Percentiles rank a stretch among this genome's conserved stretches.
Evolutionary conservation across 1,140 invertebrate species (phyloP).

Genomic region (Asobara japonica): DNA sequence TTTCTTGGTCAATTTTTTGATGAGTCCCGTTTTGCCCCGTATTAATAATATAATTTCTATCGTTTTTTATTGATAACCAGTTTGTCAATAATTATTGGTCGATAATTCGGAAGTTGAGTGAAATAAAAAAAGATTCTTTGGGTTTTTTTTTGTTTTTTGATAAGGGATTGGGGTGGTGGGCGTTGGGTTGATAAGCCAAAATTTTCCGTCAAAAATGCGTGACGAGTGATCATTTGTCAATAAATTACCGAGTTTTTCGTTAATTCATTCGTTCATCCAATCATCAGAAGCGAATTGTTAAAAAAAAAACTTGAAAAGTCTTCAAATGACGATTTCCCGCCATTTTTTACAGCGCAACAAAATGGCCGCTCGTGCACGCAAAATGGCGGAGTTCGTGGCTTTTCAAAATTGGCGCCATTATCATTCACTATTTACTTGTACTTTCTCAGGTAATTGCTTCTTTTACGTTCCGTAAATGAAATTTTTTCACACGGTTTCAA

Average conservation of each 20-base stretch:
- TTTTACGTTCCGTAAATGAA: not conserved
- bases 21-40: too few relatives aligned
- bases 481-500: not conserved
- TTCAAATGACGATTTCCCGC: too few relatives aligned
- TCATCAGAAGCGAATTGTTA: too few relatives aligned
- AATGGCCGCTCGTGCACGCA: not conserved
- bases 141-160: not conserved
- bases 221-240: not conserved
- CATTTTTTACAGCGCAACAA: too few relatives aligned
- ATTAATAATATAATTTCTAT: too few relatives aligned
- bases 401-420: not conserved
- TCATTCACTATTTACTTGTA: conserved; percentile 6
- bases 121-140: conserved; percentile 1
- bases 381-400: too few relatives aligned
- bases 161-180: not conserved
- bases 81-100: not conserved
- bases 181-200: not conserved
- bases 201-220: not conserved
- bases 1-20: too few relatives aligned
- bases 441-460: conserved; percentile 10
- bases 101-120: not conserved
- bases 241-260: too few relatives aligned
- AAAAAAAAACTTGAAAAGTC: too few relatives aligned
- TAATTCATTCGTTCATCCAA: too few relatives aligned
- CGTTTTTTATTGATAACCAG: too few relatives aligned